Base-by-base conservation (phyloP, 2,113 vertebrate species). In the Xerus inauris region DNA sequence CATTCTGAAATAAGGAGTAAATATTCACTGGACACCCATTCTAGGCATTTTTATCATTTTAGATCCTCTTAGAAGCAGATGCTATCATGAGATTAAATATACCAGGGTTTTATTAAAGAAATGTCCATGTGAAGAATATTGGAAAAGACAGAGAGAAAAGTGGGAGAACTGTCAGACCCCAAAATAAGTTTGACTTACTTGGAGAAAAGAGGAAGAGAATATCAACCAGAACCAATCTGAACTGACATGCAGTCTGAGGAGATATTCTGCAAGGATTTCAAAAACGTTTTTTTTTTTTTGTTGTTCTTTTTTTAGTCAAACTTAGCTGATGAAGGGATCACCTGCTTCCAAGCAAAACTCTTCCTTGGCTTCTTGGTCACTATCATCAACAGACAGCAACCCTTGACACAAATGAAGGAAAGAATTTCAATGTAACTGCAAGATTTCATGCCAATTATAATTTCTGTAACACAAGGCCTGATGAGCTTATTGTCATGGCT, bases 131-230 rank as follows among this genome's bases (percentile, higher is more conserved):
- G 38, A 84, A 80, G 54, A 73, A 89, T n/a, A 40, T 28, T 69
- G 35, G 5, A 1, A 71, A 14, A n/a, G 24, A 10, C 1, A 64
- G 0, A 2, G 1, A 8, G 3, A 76, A 91, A 64, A 3, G 0
- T 71, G n/a, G 4, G n/a, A 28, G 32, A 71, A 19, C 26, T 64
- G 30, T 72, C 1, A 59, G 13, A 72, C 1, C 26, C 20, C 22
- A 38, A 84, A 87, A 4, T 4, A 75, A 73, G 5, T 59, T 7
- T 73, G 13, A 54, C 12, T 1, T 12, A 59, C 47, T 4, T 22
- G 20, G 82, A 47, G 26, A 49, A 51, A 8, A 91, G 19, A 65
- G 7, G 42, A 80, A 57, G 13, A 5, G 3, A 40, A 45, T 64
- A 19, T 83, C 16, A 2, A 19, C 1, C 30, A 24, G 12, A 45